phyloP scores from a whole-genome alignment of 2,113 vertebrate genomes.

The Jaculus jaculus region DNA sequence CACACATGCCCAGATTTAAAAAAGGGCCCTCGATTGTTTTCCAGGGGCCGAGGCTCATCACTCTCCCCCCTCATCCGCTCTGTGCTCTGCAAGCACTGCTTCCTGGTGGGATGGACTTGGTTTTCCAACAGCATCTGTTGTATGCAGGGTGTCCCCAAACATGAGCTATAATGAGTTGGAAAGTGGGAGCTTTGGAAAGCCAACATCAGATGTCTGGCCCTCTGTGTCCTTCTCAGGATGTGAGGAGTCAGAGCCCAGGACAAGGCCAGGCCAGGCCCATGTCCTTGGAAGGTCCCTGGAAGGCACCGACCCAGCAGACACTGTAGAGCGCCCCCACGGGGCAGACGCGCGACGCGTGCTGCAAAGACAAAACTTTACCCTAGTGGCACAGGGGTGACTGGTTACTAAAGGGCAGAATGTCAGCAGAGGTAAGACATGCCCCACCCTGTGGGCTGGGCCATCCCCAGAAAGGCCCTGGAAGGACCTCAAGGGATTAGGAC shows the following conservation, averaged over 20 bases:
- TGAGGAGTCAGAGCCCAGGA: background rate
- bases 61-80: constrained; percentile 61
- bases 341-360: background rate
- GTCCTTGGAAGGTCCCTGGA: background rate
- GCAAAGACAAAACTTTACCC: background rate
- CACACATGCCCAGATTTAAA: no score
- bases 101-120: constrained; percentile 48
- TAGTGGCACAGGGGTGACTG: background rate
- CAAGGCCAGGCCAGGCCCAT: background rate
- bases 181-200: background rate
- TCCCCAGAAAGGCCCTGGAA: background rate
- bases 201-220: constrained; percentile 56
- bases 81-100: constrained; percentile 58
- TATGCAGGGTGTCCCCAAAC: constrained; percentile 59
- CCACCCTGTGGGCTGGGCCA: background rate
- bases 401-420: background rate
- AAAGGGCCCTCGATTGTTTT: constrained; percentile 37
- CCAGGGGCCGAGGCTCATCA: constrained; percentile 46
- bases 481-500: background rate
- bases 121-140: constrained; percentile 68
- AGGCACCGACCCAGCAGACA: background rate
- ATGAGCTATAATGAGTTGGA: constrained; percentile 57
- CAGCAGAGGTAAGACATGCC: background rate
- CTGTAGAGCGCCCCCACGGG: background rate
- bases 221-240: background rate